Evolutionary conservation across 2,888 invertebrate species (phyloP).

Genomic region (Drepanosiphum platanoidis): DNA sequence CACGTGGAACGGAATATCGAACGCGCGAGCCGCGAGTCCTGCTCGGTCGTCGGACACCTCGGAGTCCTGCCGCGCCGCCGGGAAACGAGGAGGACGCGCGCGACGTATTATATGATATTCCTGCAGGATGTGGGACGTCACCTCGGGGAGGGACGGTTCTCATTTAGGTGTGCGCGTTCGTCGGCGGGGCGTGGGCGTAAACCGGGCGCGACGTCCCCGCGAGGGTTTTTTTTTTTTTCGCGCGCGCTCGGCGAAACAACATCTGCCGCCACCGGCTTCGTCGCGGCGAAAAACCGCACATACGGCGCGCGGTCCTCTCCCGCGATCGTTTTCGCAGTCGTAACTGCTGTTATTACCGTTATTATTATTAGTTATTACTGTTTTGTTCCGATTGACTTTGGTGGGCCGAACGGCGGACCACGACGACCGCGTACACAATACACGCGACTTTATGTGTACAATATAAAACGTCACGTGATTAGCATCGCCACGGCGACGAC

Average conservation of each 20-base stretch:
- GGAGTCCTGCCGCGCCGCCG: neutral
- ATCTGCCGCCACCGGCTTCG: constrained; percentile 39
- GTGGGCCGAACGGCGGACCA: neutral
- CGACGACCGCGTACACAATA: too few species aligned
- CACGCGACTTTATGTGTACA: too few species aligned
- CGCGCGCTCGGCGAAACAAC: constrained; percentile 29
- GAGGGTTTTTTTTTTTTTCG: too few species aligned
- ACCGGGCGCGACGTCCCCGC: constrained; percentile 46
- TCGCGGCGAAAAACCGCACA: constrained; percentile 59
- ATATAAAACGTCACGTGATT: constrained; percentile 11
- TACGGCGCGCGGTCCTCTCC: constrained; percentile 46
- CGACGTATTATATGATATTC: too few species aligned
- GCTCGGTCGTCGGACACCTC: neutral
- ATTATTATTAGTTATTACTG: constrained; percentile 36
- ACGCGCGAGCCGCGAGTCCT: neutral
- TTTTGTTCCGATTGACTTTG: constrained; percentile 15
- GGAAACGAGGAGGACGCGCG: neutral
- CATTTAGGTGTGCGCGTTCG: neutral
- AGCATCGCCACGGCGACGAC: constrained; percentile 24
- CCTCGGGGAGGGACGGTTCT: constrained; percentile 11
- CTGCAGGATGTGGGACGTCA: neutral
- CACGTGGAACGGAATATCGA: neutral
- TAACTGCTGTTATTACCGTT: constrained; percentile 42
- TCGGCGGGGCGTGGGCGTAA: constrained; percentile 46
- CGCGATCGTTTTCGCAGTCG: neutral